Percentiles rank a stretch among this genome's conserved stretches.
phyloP scores from a whole-genome alignment of 2,888 invertebrate species.

The Hirtodrosophila histrioides region DNA sequence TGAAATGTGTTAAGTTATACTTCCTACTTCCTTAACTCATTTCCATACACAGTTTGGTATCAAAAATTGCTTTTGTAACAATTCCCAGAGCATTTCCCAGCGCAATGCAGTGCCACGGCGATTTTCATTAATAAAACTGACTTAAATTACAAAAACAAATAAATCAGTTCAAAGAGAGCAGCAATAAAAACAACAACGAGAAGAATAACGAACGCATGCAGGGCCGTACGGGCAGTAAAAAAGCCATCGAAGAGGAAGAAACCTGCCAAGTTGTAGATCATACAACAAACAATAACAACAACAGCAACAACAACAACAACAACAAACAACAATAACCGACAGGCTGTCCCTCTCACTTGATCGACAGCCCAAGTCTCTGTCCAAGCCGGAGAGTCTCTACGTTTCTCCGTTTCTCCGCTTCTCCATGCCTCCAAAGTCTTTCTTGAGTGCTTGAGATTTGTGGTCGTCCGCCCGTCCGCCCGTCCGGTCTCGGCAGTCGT shows the following conservation, averaged over 20 bases:
- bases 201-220: slow-evolving; percentile 21
- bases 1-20: slow-evolving; percentile 4
- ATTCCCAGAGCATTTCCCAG: slow-evolving; percentile 40
- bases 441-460: slow-evolving; percentile 49
- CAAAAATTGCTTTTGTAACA: slow-evolving; percentile 6
- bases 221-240: slow-evolving; percentile 23
- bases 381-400: slow-evolving; percentile 31
- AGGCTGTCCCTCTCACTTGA: slow-evolving; percentile 34
- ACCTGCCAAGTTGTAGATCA: slow-evolving; percentile 56
- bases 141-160: slow-evolving; percentile 67
- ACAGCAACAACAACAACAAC: slow-evolving; percentile 11
- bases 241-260: slow-evolving; percentile 46
- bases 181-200: slow-evolving; percentile 7
- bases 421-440: neutral
- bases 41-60: slow-evolving; percentile 21
- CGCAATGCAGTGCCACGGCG: slow-evolving; percentile 28
- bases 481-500: slow-evolving; percentile 2
- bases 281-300: slow-evolving; percentile 16
- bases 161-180: slow-evolving; percentile 59
- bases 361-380: slow-evolving; percentile 46
- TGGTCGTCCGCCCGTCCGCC: slow-evolving; percentile 14
- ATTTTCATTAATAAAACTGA: slow-evolving; percentile 81
- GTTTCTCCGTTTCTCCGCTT: slow-evolving; percentile 1
- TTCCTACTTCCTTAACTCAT: slow-evolving; percentile 7
- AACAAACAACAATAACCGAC: slow-evolving; percentile 11